Percentiles rank a stretch among this genome's conserved stretches.
Evolutionary conservation across 2,797 vertebrate species (phyloP).

Genomic region (Labeo calbasu): DNA sequence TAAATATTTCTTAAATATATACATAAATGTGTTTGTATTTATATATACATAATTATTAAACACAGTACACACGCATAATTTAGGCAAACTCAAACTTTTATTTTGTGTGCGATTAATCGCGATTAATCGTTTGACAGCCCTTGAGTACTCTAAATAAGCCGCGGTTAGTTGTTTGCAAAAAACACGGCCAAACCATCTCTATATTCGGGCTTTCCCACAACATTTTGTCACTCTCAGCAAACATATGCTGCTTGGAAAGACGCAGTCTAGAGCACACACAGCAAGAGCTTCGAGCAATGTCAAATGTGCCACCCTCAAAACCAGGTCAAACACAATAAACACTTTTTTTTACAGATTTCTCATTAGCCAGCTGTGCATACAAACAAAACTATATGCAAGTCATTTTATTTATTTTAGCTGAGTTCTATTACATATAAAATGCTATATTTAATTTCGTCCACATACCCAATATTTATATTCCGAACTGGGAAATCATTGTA

Average conservation of each 20-base stretch:
- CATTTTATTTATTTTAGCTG: neutral
- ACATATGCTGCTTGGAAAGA: neutral
- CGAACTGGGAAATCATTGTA: neutral
- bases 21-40: too few relatives aligned
- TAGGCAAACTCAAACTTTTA: too few relatives aligned
- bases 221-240: neutral
- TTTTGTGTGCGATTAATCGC: too few relatives aligned
- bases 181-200: neutral
- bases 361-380: neutral
- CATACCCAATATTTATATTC: neutral
- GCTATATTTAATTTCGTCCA: neutral
- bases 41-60: too few relatives aligned
- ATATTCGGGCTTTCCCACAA: neutral
- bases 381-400: too few relatives aligned
- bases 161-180: too few relatives aligned
- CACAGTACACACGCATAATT: too few relatives aligned
- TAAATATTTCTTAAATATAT: too few relatives aligned
- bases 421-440: neutral
- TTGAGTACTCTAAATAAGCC: neutral
- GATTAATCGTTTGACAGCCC: too few relatives aligned
- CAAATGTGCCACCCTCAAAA: neutral
- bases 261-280: neutral
- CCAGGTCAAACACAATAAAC: conserved; percentile 1
- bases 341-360: neutral
- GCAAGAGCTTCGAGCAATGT: neutral